Evolutionary conservation across 2,113 vertebrate species (phyloP), one percentile per base, ranked within the genome.

Genomic region (Bambusicola thoracicus): DNA sequence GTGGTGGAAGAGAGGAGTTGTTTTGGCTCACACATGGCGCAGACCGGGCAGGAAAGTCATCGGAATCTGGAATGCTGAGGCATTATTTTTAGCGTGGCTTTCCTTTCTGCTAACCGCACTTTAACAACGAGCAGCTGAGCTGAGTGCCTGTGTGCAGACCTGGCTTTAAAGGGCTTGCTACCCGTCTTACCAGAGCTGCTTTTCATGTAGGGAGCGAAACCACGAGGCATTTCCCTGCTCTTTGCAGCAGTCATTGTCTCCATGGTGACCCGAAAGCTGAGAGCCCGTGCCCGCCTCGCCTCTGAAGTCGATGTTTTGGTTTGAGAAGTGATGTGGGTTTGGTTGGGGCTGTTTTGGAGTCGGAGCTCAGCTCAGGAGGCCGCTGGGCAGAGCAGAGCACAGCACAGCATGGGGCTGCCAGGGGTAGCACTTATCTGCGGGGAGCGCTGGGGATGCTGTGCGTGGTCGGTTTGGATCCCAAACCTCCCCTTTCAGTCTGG

Each of bases 11-110:
- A 30, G 29, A 51, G 19, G 58, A 73, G 38, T 91, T 67, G 73
- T 25, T 85, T 24, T 16, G 44, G 90, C 76, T 95, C 96, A 94
- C 92, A 83, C 81, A 85, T 51, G 19, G 77, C 65, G 55, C 85
- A 89, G 88, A 84, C 49, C 30, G 67, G 65, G 48, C 77, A 90
- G 92, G 89, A 88, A 90, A 78, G 66, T 75, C 80, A 58, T 70
- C 0, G 4, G 46, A 77, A 72, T 68, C 62, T 74, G 89, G 89
- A 87, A 87, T 78, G 96, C 94, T 84, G 80, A 91, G 77, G 65
- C 76, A 77, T 95, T 95, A 80, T 93, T 96, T 97, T 96, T 93
- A 92, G 91, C 67, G 86, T 0, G 4, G 81, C 89, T 95, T 87
- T 89, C 67, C 72, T 62, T 59, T 78, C 85, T 81, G 87, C 89